These are phyloP conservation scores for Agrochola circellaris DNA, from an alignment of 2,888 invertebrate genomes.

Conservation along the genomic window DNA sequence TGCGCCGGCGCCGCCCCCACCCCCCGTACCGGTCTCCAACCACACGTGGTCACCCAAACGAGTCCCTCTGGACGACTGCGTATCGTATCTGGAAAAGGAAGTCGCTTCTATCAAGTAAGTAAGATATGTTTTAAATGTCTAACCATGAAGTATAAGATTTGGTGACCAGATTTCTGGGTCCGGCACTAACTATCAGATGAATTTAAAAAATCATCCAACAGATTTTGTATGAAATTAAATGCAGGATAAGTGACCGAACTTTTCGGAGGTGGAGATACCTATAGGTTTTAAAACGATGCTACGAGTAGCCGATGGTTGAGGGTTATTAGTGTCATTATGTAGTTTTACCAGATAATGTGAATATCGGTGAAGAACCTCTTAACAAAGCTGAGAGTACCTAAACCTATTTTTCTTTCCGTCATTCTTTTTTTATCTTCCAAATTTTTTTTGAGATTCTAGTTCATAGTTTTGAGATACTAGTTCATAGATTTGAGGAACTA, in stretches of 20 bases:
- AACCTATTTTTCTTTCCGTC: not conserved
- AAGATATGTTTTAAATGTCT: slow-evolving; percentile 50
- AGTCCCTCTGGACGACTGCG: slow-evolving; percentile 81
- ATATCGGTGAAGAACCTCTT: not conserved
- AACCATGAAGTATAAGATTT: not conserved
- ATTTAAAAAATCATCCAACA: not conserved
- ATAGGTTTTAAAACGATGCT: not conserved
- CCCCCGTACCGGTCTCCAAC: slow-evolving; percentile 70
- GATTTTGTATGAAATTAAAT: not conserved
- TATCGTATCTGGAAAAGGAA: slow-evolving; percentile 85
- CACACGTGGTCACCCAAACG: slow-evolving; percentile 85
- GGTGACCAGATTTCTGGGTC: too few species aligned
- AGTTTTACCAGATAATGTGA: not conserved
- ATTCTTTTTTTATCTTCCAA: not conserved
- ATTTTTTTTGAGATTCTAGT: not conserved
- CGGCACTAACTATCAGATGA: not conserved
- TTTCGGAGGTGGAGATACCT: not conserved
- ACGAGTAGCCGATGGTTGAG: not conserved
- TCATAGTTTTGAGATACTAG: not conserved
- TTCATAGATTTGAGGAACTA: not conserved
- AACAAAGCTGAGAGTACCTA: not conserved
- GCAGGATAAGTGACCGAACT: not conserved
- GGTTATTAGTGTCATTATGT: not conserved
- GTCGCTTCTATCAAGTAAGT: slow-evolving; percentile 87
- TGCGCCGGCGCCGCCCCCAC: slow-evolving; percentile 78